Conservation (phyloP, 1,140 invertebrate species). For the Trichonephila inaurata region DNA sequence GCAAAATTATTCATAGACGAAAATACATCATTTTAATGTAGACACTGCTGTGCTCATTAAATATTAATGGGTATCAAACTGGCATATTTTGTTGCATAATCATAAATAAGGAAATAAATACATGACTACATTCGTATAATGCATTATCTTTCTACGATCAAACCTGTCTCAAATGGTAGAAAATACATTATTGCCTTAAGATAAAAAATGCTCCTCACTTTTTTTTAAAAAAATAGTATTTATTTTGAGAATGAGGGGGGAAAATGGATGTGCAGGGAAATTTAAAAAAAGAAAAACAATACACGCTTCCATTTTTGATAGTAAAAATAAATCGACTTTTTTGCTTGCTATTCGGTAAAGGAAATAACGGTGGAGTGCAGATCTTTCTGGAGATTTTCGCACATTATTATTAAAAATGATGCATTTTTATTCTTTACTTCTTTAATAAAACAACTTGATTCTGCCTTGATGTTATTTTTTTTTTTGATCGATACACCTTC, state of each 20-base stretch:
- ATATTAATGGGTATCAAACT: too few species aligned
- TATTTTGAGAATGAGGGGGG: background rate
- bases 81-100: too few species aligned
- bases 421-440: background rate
- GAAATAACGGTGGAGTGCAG: background rate
- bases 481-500: background rate
- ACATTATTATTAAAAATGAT: background rate
- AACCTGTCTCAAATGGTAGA: too few species aligned
- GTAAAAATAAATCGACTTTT: slow-evolving; percentile 1
- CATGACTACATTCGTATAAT: too few species aligned
- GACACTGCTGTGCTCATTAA: too few species aligned
- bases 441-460: background rate
- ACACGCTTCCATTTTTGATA: background rate
- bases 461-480: background rate
- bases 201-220: too few species aligned
- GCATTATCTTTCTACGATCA: too few species aligned
- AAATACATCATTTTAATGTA: too few species aligned
- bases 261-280: background rate
- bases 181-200: too few species aligned
- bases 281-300: background rate
- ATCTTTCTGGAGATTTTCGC: background rate
- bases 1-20: too few species aligned
- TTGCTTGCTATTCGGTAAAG: background rate
- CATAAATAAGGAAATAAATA: too few species aligned
- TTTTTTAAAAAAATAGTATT: background rate